phyloP scores from a whole-genome alignment of 2,113 vertebrate species.

The Apodemus sylvaticus region DNA sequence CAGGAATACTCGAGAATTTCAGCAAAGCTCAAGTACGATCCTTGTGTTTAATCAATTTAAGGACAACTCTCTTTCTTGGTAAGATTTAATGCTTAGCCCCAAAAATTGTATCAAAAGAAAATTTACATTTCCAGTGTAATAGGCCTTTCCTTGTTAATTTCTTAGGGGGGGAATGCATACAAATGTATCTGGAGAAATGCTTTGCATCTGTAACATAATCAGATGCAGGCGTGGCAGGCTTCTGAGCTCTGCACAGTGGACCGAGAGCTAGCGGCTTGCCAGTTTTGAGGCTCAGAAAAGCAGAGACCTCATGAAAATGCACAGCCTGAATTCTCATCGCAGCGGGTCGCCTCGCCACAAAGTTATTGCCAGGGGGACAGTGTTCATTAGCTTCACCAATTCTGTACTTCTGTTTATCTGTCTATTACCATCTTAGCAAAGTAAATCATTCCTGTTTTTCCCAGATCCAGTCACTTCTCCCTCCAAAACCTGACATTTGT shows the following conservation, averaged over 20 bases:
- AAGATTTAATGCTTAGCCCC: constrained; percentile 16
- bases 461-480: neutral
- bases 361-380: constrained; percentile 2
- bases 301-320: neutral
- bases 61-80: neutral
- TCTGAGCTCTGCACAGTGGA: neutral
- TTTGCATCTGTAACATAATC: constrained; percentile 48
- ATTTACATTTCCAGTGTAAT: constrained; percentile 2
- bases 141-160: constrained; percentile 43
- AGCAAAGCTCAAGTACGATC: constrained; percentile 7
- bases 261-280: neutral
- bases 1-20: constrained; percentile 25
- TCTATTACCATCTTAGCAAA: constrained; percentile 60
- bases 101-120: constrained; percentile 29
- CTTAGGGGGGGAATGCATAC: neutral
- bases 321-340: constrained; percentile 11
- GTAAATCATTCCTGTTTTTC: constrained; percentile 67
- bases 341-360: neutral
- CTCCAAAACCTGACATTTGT: constrained; percentile 59
- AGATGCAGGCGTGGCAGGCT: neutral
- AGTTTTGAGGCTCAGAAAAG: constrained; percentile 11
- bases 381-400: constrained; percentile 64
- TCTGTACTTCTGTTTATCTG: constrained; percentile 67
- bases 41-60: constrained; percentile 59
- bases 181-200: neutral